These are phyloP conservation scores for Acanthochromis polyacanthus DNA, from an alignment of 2,113 vertebrate genomes.

Conservation along the genomic window DNA sequence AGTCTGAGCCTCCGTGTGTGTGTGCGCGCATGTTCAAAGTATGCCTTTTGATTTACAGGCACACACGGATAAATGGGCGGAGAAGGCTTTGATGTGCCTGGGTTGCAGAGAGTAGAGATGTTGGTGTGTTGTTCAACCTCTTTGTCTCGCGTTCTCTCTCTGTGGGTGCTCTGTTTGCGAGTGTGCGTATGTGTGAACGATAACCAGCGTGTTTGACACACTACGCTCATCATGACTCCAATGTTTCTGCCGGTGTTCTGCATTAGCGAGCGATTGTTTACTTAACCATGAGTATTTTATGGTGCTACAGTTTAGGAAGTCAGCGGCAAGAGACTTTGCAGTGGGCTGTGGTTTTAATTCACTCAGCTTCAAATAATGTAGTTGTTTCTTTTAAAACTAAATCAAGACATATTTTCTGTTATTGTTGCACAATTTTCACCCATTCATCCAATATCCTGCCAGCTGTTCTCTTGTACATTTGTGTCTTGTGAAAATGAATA, in stretches of 20 bases:
- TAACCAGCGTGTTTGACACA: constrained; percentile 61
- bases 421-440: not conserved
- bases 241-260: constrained; percentile 42
- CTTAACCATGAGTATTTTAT: constrained; percentile 31
- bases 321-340: not conserved
- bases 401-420: constrained; percentile 1
- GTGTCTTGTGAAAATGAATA: not conserved
- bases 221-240: constrained; percentile 35
- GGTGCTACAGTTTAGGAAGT: constrained; percentile 24
- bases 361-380: not conserved
- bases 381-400: not conserved
- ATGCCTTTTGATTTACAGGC: constrained; percentile 78
- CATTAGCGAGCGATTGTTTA: constrained; percentile 50
- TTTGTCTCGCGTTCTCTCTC: constrained; percentile 58
- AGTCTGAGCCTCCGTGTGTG: constrained; percentile 27
- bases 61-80: constrained; percentile 73
- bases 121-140: constrained; percentile 73
- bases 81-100: constrained; percentile 75
- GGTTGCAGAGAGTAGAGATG: constrained; percentile 54
- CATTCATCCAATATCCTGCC: not conserved
- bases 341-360: constrained; percentile 14
- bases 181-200: constrained; percentile 35
- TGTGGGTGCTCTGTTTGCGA: constrained; percentile 36
- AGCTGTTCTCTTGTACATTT: not conserved
- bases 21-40: constrained; percentile 42